Percentiles rank a stretch among this genome's conserved stretches.
Conservation (phyloP, 2,113 vertebrate species). For the Paedocypris sp. region DNA sequence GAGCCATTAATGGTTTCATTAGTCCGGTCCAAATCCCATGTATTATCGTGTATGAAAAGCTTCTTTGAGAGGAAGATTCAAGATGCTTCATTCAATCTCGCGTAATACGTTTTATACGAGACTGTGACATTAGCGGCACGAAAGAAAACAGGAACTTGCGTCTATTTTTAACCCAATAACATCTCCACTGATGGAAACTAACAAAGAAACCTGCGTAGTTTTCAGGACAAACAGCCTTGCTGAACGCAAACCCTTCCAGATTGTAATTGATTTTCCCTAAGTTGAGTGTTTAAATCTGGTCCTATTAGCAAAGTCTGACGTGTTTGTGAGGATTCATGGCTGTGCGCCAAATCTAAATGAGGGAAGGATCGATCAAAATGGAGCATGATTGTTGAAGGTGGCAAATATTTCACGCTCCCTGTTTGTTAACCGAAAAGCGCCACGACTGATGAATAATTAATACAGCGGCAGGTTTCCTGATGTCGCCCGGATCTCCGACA, state of each 20-base stretch:
- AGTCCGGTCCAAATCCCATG: slow-evolving; percentile 7
- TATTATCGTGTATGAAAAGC: slow-evolving; percentile 2
- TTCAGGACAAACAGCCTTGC: not conserved
- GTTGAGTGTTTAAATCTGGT: not conserved
- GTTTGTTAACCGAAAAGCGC: not conserved
- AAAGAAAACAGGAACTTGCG: not conserved
- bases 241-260: not conserved
- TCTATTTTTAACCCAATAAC: slow-evolving; percentile 6
- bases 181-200: not conserved
- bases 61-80: not conserved
- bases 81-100: slow-evolving; percentile 8
- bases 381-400: not conserved
- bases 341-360: slow-evolving; percentile 3
- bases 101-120: not conserved
- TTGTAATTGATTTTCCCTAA: slow-evolving; percentile 7
- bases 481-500: not conserved
- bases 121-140: not conserved
- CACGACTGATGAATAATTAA: not conserved
- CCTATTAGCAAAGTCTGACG: slow-evolving; percentile 3
- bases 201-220: not conserved
- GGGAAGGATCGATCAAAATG: not conserved
- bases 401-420: not conserved
- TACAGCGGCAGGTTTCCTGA: not conserved
- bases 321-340: not conserved
- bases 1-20: slow-evolving; percentile 9